phyloP scores from a whole-genome alignment of 2,113 vertebrate species.

The Fregata magnificens region DNA sequence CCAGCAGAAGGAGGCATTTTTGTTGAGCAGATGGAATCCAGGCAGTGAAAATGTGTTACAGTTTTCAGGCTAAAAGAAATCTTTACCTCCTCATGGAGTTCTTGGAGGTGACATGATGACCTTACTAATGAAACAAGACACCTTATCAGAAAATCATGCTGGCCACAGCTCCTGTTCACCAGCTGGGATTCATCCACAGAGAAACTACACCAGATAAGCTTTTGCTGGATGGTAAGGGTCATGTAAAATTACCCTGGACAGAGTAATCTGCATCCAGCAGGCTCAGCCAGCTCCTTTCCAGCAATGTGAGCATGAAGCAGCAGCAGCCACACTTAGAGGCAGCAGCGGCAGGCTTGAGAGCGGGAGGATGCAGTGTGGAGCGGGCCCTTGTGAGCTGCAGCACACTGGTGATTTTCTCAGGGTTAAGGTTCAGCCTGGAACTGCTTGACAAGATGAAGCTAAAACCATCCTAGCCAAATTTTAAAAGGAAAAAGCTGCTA shows the following conservation, averaged over 20 bases:
- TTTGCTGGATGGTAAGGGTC: not conserved
- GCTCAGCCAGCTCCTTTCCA: not conserved
- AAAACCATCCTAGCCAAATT: not conserved
- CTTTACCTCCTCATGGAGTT: not conserved
- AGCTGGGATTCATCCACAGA: not conserved
- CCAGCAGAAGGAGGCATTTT: not conserved
- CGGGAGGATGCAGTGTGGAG: rapidly evolving
- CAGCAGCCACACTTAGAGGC: not conserved
- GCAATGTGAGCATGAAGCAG: rapidly evolving
- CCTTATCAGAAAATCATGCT: not conserved
- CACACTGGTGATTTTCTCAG: not conserved
- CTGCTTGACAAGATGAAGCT: not conserved
- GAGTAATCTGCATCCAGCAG: not conserved
- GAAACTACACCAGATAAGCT: not conserved
- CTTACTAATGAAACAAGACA: not conserved
- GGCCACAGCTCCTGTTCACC: not conserved
- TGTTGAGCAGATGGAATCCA: not conserved
- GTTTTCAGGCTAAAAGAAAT: not conserved
- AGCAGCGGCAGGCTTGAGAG: not conserved
- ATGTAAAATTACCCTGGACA: not conserved
- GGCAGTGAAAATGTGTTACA: not conserved
- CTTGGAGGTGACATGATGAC: not conserved
- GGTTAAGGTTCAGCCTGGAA: not conserved
- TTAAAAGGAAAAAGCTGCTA: not conserved
- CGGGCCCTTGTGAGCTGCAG: not conserved